Conservation (phyloP, 1,140 invertebrate species). For the Cheumatopsyche charites region DNA sequence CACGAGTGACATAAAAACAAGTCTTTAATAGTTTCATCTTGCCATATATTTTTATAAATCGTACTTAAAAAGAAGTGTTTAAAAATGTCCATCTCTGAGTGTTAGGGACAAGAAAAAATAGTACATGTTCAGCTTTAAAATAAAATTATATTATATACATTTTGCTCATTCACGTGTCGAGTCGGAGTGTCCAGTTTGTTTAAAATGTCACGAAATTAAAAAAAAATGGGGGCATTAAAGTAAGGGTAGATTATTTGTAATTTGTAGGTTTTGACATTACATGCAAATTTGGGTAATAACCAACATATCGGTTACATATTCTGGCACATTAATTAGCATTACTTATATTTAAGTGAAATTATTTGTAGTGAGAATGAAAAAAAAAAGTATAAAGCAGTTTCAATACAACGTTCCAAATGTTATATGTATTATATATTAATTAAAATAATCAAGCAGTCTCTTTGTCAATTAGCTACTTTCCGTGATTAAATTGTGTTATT, state of each 20-base stretch:
- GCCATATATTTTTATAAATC: conserved; percentile 48
- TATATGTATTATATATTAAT: neutral
- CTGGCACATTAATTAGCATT: conserved; percentile 26
- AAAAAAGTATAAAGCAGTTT: too few relatives aligned
- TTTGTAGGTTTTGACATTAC: conserved; percentile 28
- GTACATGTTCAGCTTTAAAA: conserved; percentile 47
- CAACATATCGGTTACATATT: conserved; percentile 46
- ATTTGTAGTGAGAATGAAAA: conserved; percentile 24
- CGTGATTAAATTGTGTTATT: conserved; percentile 3
- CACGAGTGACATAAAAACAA: too few relatives aligned
- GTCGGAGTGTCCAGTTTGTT: conserved; percentile 15
- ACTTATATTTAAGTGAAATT: conserved; percentile 31
- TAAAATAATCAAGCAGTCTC: conserved; percentile 26
- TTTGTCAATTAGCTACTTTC: conserved; percentile 34
- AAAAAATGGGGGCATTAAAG: conserved; percentile 12
- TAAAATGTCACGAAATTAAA: conserved; percentile 11
- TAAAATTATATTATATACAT: conserved; percentile 19
- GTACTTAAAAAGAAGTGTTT: conserved; percentile 41
- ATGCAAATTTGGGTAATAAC: conserved; percentile 42
- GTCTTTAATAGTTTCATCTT: conserved; percentile 15
- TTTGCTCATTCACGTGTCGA: conserved; percentile 41
- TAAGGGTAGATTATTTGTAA: conserved; percentile 35
- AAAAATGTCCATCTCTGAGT: conserved; percentile 31
- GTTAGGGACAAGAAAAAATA: conserved; percentile 41
- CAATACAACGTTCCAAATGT: too few relatives aligned